Base-by-base conservation (phyloP, 2,888 invertebrate species). In the Thysanoteuthis rhombus region DNA sequence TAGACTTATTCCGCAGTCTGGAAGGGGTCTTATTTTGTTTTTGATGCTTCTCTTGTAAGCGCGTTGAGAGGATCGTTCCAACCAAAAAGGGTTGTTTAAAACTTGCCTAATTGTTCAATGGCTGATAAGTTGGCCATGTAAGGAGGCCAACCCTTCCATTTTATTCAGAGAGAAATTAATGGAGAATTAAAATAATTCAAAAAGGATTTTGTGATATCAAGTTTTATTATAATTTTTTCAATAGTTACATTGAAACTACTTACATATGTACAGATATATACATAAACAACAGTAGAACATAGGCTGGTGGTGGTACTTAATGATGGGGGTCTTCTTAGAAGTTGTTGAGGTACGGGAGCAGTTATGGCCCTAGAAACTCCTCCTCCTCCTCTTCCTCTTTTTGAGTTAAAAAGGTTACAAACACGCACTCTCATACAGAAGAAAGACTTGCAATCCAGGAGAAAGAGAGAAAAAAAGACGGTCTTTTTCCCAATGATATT, bases 241-340 rank as follows among this genome's bases (percentile, higher is more conserved):
- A 32, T 42, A 39, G 90, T 90, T 90, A 90, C 90, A 90, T 39
- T 40, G 39, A 90, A 90, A 90, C 90, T 40, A 90, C 39, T 90
- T 90, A 90, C 90, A 90, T 90, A 90, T 90, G 39, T 90, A 90
- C 90, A 90, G 90, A 39, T 90, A 90, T 90, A 40, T 90, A 90
- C 90, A 90, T 39, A 90, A 90, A 42, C 90, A 90, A 90, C 39
- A 90, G 39, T 42, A 90, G 42, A 90, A 90, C 32, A 90, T 38
- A 90, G 90, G 90, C 90, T 90, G 90, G 40, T 90, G 90, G 39
- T 90, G 90, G 90, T 90, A 58, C 32, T 58, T 58, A 25, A 58
- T 58, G 58, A 28, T 58, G 58, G 58, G 25, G 58, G 58, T 58
- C 58, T 58, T 58, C 8, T 25, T 58, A 28, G 28, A 28, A 4